These are phyloP conservation scores for Anisognathus igniventris DNA, from an alignment of 2,797 vertebrate species.

Conservation along the genomic window DNA sequence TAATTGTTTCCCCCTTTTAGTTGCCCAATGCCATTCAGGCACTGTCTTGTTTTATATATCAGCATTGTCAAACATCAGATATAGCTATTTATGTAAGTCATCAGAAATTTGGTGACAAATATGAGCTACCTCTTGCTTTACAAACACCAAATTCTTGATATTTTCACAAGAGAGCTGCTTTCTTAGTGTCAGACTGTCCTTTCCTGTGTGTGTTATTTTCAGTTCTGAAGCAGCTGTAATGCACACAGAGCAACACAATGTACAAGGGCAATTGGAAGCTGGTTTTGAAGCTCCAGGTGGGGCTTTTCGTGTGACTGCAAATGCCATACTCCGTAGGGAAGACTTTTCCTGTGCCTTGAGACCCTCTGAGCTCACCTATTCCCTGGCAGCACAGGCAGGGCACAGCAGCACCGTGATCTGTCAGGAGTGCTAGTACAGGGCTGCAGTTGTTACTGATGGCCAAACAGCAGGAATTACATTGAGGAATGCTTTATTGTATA, in stretches of 20 bases:
- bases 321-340: rapidly evolving
- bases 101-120: not conserved
- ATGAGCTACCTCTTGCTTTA: not conserved
- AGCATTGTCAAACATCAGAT: not conserved
- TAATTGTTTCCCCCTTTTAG: not conserved
- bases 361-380: not conserved
- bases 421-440: not conserved
- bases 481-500: not conserved
- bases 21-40: not conserved
- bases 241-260: rapidly evolving
- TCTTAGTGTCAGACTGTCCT: not conserved
- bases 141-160: not conserved
- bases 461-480: not conserved
- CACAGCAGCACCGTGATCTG: not conserved
- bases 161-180: not conserved
- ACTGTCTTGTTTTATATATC: not conserved
- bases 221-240: not conserved
- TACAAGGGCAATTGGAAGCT: not conserved
- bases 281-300: not conserved
- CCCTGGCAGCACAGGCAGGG: not conserved
- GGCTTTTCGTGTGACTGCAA: not conserved
- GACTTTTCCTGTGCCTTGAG: not conserved
- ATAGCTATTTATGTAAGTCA: not conserved
- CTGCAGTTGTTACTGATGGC: not conserved
- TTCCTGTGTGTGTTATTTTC: not conserved